These are phyloP conservation scores for Chymomyza fuscimana DNA, from an alignment of 2,888 invertebrate genomes.

Conservation along the genomic window DNA sequence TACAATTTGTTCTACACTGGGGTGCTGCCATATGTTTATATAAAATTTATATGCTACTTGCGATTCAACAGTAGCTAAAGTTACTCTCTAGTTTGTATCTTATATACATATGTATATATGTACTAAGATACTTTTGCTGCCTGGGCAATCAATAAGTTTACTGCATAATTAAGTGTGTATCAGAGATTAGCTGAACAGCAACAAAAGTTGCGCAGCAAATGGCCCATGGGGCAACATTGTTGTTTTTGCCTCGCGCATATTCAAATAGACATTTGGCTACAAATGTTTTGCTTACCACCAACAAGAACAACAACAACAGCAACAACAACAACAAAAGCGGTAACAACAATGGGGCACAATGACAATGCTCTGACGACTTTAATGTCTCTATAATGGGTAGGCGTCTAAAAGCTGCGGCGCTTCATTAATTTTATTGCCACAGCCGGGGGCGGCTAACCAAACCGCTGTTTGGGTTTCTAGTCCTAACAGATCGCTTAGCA, in stretches of 20 bases:
- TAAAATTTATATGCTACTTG: conserved; percentile 53
- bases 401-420: conserved; percentile 54
- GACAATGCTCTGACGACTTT: conserved; percentile 44
- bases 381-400: conserved; percentile 62
- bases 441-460: not conserved
- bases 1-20: not conserved
- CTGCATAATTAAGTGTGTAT: conserved; percentile 70
- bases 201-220: not conserved
- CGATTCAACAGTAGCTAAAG: not conserved
- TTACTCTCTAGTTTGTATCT: not conserved
- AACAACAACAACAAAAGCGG: not conserved
- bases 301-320: conserved; percentile 33
- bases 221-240: conserved; percentile 3
- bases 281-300: conserved; percentile 7
- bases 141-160: conserved; percentile 55
- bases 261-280: conserved; percentile 60
- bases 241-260: conserved; percentile 53
- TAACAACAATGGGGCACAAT: conserved; percentile 8
- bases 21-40: conserved; percentile 32
- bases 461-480: not conserved
- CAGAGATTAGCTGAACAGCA: conserved; percentile 58
- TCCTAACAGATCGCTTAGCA: conserved; percentile 29
- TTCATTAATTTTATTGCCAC: conserved; percentile 71
- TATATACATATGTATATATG: not conserved
- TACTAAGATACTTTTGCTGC: conserved; percentile 4